A percentile compares a stretch with the other conserved stretches of the same genome.
Conservation (phyloP, 2,113 vertebrate species). For the Thunnus maccoyii region DNA sequence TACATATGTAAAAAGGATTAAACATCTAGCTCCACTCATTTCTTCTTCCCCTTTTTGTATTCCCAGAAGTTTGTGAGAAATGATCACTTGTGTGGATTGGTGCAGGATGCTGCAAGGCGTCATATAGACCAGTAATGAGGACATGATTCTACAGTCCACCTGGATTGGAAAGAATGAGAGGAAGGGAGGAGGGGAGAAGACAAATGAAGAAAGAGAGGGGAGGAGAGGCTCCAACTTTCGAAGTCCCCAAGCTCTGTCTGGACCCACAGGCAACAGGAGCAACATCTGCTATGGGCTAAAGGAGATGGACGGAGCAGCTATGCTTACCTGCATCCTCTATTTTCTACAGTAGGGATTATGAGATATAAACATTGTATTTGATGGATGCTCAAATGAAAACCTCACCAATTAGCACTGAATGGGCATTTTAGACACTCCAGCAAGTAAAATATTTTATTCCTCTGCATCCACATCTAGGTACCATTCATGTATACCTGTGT, state of each 20-base stretch:
- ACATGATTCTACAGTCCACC: slow-evolving; percentile 37
- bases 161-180: background rate
- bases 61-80: slow-evolving; percentile 32
- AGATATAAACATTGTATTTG: background rate
- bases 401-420: slow-evolving; percentile 19
- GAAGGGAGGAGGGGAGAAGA: background rate
- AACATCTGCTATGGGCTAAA: slow-evolving; percentile 41
- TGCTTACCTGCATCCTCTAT: slow-evolving; percentile 14
- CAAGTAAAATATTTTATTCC: background rate
- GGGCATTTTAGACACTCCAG: background rate
- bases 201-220: background rate
- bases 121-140: slow-evolving; percentile 39
- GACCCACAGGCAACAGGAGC: slow-evolving; percentile 38
- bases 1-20: slow-evolving; percentile 24
- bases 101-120: slow-evolving; percentile 25
- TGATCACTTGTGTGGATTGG: slow-evolving; percentile 44
- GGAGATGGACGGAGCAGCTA: background rate
- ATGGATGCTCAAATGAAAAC: background rate
- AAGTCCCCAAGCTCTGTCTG: slow-evolving; percentile 42
- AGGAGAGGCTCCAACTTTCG: background rate
- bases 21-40: slow-evolving; percentile 15
- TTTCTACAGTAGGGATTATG: slow-evolving; percentile 8
- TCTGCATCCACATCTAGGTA: background rate
- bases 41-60: background rate
- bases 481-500: slow-evolving; percentile 7